phyloP scores from a whole-genome alignment of 1,140 invertebrate genomes.

The Stegodyphus mimosarum region DNA sequence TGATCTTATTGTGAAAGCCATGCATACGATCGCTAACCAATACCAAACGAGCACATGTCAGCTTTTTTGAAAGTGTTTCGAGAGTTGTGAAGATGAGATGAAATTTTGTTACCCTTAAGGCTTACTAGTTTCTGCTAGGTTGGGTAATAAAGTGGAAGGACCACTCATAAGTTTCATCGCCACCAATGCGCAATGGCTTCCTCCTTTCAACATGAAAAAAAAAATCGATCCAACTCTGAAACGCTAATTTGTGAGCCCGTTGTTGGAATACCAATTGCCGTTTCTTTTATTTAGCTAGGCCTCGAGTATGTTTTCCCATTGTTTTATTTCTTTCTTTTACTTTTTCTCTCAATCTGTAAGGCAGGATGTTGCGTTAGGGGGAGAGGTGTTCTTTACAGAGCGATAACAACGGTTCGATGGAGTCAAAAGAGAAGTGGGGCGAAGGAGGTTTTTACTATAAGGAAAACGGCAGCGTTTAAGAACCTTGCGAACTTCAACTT shows the following conservation, averaged over 20 bases:
- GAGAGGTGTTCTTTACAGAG: conserved; percentile 18
- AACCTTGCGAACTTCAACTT: conserved; percentile 34
- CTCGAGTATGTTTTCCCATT: background rate
- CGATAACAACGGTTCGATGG: conserved; percentile 35
- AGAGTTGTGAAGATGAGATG: too few relatives aligned
- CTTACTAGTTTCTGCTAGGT: too few relatives aligned
- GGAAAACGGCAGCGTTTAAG: conserved; percentile 6
- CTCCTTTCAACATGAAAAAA: background rate
- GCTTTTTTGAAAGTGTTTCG: too few relatives aligned
- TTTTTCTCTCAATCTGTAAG: background rate
- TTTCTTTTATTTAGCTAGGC: conserved; percentile 20
- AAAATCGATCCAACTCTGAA: conserved; percentile 23
- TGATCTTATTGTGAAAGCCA: too few relatives aligned
- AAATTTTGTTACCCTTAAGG: too few relatives aligned
- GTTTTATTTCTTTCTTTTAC: background rate
- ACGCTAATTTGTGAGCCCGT: conserved; percentile 32
- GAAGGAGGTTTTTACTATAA: conserved; percentile 43
- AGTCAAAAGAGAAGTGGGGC: conserved; percentile 15
- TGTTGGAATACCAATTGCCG: conserved; percentile 43
- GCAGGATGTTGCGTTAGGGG: background rate
- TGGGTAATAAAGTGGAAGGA: background rate
- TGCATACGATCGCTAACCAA: too few relatives aligned
- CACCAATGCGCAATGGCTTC: background rate
- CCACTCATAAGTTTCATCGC: background rate
- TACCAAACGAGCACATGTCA: too few relatives aligned